phyloP scores from a whole-genome alignment of 2,113 vertebrate species.

The Xenopus laevis region DNA sequence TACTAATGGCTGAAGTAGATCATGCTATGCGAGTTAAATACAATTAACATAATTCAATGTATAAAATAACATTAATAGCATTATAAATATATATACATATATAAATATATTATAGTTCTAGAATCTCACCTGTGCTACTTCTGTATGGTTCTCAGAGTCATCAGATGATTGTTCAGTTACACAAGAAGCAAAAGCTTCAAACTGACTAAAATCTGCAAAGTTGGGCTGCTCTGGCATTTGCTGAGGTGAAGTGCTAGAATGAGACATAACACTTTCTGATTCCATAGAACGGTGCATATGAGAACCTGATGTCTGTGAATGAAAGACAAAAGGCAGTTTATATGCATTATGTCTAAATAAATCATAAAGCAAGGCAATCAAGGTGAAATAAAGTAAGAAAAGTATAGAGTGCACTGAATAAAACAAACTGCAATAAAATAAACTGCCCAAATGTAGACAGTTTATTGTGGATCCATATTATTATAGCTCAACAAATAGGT shows the following conservation, averaged over 20 bases:
- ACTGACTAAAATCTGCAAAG: slow-evolving; percentile 97
- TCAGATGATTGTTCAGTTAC: slow-evolving; percentile 80
- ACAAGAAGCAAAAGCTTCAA: slow-evolving; percentile 81
- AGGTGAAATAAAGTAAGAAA: too few species aligned
- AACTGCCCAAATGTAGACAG: too few species aligned
- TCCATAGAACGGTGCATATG: slow-evolving; percentile 79
- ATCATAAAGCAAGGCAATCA: background rate
- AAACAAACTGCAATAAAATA: too few species aligned
- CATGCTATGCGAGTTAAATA: too few species aligned
- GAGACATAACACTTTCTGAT: slow-evolving; percentile 74
- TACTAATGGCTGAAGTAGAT: too few species aligned
- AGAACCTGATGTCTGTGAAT: slow-evolving; percentile 71
- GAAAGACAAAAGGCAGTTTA: background rate
- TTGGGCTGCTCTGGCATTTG: slow-evolving; percentile 98
- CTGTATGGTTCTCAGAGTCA: slow-evolving; percentile 80
- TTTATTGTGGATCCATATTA: too few species aligned
- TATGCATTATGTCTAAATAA: background rate
- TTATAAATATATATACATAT: too few species aligned
- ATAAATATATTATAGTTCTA: too few species aligned
- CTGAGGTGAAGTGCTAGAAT: slow-evolving; percentile 86
- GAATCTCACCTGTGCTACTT: slow-evolving; percentile 71
- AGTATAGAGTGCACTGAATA: too few species aligned
- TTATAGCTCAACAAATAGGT: too few species aligned
- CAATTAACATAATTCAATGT: too few species aligned
- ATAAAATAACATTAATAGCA: too few species aligned